These are phyloP conservation scores for Tenthredo notha DNA, from an alignment of 2,888 invertebrate species.

Conservation along the genomic window DNA sequence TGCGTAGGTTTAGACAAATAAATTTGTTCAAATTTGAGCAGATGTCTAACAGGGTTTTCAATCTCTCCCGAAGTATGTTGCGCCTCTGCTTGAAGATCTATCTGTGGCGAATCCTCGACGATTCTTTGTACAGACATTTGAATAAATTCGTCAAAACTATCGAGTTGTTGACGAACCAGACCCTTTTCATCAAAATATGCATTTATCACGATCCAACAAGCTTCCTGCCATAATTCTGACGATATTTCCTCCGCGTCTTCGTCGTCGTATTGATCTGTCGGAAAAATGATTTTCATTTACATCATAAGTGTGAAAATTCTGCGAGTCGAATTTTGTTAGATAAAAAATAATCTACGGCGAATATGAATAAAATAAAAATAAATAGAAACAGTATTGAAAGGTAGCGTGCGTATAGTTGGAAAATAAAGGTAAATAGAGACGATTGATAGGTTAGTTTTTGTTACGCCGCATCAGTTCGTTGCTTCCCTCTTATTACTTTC, in stretches of 20 bases:
- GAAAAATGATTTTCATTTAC: background rate
- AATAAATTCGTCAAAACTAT: conserved; percentile 99
- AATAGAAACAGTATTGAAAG: background rate
- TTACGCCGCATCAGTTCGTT: background rate
- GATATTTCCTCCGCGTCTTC: conserved; percentile 97
- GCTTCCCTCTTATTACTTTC: background rate
- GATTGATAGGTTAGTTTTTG: conserved; percentile 21
- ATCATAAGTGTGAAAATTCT: background rate
- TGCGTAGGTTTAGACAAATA: conserved; percentile 99
- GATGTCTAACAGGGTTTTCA: conserved; percentile 91
- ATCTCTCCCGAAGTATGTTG: conserved; percentile 97
- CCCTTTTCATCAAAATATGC: conserved; percentile 99
- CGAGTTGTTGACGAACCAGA: conserved; percentile 98
- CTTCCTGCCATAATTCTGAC: conserved; percentile 99
- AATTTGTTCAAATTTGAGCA: conserved; percentile 99
- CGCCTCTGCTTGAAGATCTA: conserved; percentile 98
- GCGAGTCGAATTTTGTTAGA: no score
- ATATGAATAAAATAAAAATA: background rate
- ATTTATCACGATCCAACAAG: conserved; percentile 99
- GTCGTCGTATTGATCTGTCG: conserved; percentile 83
- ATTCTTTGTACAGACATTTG: conserved; percentile 99
- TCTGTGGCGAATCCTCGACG: conserved; percentile 99
- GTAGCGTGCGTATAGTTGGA: no score
- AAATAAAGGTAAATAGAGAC: background rate
- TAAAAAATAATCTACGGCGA: background rate